A percentile compares a stretch with the other conserved stretches of the same genome.
phyloP scores from a whole-genome alignment of 1,140 invertebrate genomes.

The Telenomus remus region DNA sequence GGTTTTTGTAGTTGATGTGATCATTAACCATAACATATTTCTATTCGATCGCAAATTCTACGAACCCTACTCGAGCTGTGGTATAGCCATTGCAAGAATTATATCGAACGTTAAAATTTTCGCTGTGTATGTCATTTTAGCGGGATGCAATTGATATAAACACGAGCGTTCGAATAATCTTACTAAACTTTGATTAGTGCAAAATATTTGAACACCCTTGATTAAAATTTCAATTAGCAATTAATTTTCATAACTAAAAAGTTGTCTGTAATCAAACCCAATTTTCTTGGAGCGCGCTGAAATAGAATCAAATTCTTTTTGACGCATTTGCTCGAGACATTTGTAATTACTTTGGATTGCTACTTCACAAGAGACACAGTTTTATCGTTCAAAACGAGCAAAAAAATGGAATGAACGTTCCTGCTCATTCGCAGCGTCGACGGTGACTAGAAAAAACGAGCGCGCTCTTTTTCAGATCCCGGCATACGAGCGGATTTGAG shows the following conservation, averaged over 20 bases:
- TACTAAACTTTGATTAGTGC: neutral
- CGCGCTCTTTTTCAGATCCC: conserved; percentile 13
- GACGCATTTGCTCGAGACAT: conserved; percentile 22
- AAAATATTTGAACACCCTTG: neutral
- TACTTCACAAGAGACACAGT: conserved; percentile 18
- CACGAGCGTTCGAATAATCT: too few species aligned
- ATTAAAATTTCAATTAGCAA: neutral
- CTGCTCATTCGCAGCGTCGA: conserved; percentile 19
- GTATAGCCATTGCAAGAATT: conserved; percentile 2
- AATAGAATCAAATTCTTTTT: conserved; percentile 18
- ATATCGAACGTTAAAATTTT: neutral
- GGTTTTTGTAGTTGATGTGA: too few species aligned
- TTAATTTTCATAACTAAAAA: neutral
- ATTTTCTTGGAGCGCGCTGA: conserved; percentile 18
- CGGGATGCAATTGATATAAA: too few species aligned
- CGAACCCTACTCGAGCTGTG: neutral
- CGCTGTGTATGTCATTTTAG: conserved; percentile 7
- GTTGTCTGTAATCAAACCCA: conserved; percentile 6
- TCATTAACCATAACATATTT: conserved; percentile 7
- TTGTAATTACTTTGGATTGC: conserved; percentile 36
- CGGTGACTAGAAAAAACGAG: conserved; percentile 1
- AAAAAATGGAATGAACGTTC: conserved; percentile 20
- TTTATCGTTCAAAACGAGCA: conserved; percentile 16
- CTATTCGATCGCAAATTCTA: conserved; percentile 13
- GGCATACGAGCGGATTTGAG: conserved; percentile 13